Evolutionary conservation across 2,888 invertebrate species (phyloP).

Genomic region (Augiades crinisus): DNA sequence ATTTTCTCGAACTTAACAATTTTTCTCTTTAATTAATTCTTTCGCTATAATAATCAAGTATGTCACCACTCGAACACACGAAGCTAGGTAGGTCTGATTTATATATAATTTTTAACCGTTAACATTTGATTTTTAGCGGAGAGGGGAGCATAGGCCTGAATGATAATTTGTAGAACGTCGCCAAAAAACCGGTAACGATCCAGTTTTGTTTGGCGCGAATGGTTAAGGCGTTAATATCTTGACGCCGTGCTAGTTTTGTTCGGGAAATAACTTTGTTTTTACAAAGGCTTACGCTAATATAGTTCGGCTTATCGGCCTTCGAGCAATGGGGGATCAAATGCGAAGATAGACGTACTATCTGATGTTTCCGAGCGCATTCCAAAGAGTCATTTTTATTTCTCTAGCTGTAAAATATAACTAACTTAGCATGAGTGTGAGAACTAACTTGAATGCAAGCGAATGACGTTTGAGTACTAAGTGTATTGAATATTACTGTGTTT

Average conservation of each 20-base stretch:
- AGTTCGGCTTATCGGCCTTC: slow-evolving; percentile 54
- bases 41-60: slow-evolving; percentile 26
- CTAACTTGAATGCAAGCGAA: slow-evolving; percentile 48
- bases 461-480: slow-evolving; percentile 27
- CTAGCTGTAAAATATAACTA: background rate
- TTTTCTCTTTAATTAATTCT: slow-evolving; percentile 38
- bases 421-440: slow-evolving; percentile 19
- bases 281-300: slow-evolving; percentile 63
- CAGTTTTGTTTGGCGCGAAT: slow-evolving; percentile 55
- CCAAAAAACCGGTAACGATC: slow-evolving; percentile 68
- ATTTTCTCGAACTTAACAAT: slow-evolving; percentile 36
- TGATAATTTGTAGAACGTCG: slow-evolving; percentile 63
- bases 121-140: slow-evolving; percentile 77
- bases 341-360: slow-evolving; percentile 58
- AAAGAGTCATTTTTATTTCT: slow-evolving; percentile 25
- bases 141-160: slow-evolving; percentile 75
- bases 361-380: slow-evolving; percentile 29
- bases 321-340: slow-evolving; percentile 47
- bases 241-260: slow-evolving; percentile 45
- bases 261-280: slow-evolving; percentile 50
- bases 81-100: slow-evolving; percentile 10
- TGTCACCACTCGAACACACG: slow-evolving; percentile 8
- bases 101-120: slow-evolving; percentile 48
- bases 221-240: slow-evolving; percentile 46
- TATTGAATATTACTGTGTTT: background rate